Conservation (phyloP, 30 jellyfish, hydroid and myxozoan species). For the Hydractinia echinata region DNA sequence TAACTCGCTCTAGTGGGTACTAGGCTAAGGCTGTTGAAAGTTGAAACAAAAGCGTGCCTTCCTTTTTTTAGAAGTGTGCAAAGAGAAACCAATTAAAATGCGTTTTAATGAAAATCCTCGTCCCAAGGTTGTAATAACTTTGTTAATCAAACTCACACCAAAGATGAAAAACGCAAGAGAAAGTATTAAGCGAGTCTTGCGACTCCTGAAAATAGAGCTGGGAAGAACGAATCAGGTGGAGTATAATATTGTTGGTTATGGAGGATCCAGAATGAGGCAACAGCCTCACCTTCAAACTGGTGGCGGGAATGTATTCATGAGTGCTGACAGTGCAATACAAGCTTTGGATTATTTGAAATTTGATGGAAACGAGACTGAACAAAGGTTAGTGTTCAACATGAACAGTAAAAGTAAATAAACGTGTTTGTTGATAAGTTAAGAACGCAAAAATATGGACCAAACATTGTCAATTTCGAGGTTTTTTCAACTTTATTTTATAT, state of each 20-base stretch:
- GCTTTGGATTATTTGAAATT: constrained; percentile 60
- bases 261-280: constrained; percentile 59
- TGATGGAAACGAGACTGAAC: constrained; percentile 16
- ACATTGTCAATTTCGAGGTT: too few species aligned
- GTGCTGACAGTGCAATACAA: constrained; percentile 21
- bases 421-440: too few species aligned
- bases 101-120: background rate
- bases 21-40: too few species aligned
- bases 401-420: too few species aligned
- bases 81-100: background rate
- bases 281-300: constrained; percentile 92
- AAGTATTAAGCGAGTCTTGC: constrained; percentile 38
- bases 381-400: constrained; percentile 10
- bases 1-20: too few species aligned
- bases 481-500: too few species aligned
- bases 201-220: constrained; percentile 18
- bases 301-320: constrained; percentile 47
- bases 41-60: too few species aligned
- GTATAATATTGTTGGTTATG: constrained; percentile 78
- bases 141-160: constrained; percentile 54
- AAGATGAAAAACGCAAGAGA: constrained; percentile 43
- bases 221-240: background rate
- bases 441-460: too few species aligned
- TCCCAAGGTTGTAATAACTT: constrained; percentile 2
- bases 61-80: constrained; percentile 16